These are phyloP conservation scores for Lasiurus cinereus DNA, from an alignment of 2,113 vertebrate genomes.

Conservation along the genomic window DNA sequence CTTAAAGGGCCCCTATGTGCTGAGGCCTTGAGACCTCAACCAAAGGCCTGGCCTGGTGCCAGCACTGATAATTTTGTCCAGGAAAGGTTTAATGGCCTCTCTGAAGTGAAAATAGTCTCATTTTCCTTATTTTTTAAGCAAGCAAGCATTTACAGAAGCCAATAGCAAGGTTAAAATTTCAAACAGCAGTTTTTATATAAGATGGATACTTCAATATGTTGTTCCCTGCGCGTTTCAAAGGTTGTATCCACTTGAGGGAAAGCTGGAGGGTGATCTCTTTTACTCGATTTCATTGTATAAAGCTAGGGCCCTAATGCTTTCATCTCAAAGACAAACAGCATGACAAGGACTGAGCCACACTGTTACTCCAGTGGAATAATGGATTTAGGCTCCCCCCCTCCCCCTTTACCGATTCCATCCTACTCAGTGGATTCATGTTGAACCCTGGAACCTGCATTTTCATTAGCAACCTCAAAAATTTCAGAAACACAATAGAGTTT, in stretches of 20 bases:
- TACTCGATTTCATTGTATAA: not conserved
- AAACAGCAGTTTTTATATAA: too few relatives aligned
- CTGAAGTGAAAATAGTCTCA: too few relatives aligned
- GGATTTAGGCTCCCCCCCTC: not conserved
- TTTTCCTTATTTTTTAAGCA: too few relatives aligned
- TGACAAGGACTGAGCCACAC: not conserved
- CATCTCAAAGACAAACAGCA: not conserved
- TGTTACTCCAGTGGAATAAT: not conserved
- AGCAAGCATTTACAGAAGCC: too few relatives aligned
- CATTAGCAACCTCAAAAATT: not conserved
- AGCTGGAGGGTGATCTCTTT: not conserved
- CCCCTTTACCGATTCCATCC: not conserved
- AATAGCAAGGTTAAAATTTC: too few relatives aligned
- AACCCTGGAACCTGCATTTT: not conserved
- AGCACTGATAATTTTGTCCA: too few relatives aligned
- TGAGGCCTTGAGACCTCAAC: too few relatives aligned
- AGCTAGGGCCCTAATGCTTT: not conserved
- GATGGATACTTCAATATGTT: too few relatives aligned
- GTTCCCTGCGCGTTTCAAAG: not conserved
- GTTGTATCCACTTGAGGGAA: not conserved
- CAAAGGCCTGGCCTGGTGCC: too few relatives aligned
- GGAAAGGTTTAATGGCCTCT: too few relatives aligned
- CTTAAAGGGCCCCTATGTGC: too few relatives aligned
- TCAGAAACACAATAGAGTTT: not conserved
- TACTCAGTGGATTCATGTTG: not conserved